Evolutionary conservation across 2,888 invertebrate species (phyloP).

Genomic region (Acrobasis consociella): DNA sequence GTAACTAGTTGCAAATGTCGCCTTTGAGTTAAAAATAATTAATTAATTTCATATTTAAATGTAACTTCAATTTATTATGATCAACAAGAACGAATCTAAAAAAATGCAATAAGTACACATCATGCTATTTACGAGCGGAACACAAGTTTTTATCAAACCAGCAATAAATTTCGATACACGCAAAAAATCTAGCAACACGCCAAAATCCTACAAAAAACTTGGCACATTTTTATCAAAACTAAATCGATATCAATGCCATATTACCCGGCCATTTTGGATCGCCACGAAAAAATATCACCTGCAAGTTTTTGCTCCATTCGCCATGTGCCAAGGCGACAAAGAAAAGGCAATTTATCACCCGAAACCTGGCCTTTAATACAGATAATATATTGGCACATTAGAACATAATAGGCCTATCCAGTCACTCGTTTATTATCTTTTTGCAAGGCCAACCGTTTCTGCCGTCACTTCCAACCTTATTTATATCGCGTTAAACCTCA

Average conservation of each 20-base stretch:
- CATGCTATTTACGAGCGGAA: no score
- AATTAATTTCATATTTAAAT: no score
- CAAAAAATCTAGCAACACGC: conserved; percentile 7
- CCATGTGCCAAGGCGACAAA: conserved; percentile 29
- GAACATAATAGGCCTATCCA: conserved; percentile 33
- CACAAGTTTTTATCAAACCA: no score
- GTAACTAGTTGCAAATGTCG: no score
- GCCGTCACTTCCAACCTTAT: conserved; percentile 4
- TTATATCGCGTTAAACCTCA: neutral
- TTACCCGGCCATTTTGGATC: conserved; percentile 30
- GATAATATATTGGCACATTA: conserved; percentile 36
- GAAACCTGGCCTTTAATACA: conserved; percentile 31
- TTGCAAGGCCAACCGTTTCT: neutral
- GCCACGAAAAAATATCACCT: conserved; percentile 30
- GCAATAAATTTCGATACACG: neutral
- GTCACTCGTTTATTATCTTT: conserved; percentile 33
- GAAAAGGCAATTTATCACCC: conserved; percentile 32
- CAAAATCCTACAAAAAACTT: conserved; percentile 3
- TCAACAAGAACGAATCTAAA: no score
- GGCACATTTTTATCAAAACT: conserved; percentile 17
- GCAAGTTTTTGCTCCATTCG: conserved; percentile 30
- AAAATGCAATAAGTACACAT: no score
- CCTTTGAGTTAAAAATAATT: no score
- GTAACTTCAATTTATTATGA: no score
- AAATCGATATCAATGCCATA: conserved; percentile 27